These are phyloP conservation scores for Aphelinus atriplicis DNA, from an alignment of 1,140 invertebrate species.

Conservation along the genomic window DNA sequence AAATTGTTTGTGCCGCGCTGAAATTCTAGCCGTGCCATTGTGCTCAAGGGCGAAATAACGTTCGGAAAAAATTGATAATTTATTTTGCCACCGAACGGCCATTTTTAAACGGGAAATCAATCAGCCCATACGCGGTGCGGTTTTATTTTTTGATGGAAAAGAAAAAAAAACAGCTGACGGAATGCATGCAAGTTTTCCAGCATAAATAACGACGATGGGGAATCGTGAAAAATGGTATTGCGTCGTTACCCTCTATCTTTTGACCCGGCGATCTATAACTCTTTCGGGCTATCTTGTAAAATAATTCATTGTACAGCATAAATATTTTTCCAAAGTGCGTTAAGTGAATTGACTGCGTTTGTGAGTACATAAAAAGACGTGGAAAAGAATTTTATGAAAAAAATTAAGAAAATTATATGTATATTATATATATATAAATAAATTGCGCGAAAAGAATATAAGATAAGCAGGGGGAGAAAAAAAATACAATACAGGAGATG, in stretches of 20 bases:
- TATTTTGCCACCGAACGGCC: no score
- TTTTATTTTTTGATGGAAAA: neutral
- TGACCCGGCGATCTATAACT: slow-evolving; percentile 16
- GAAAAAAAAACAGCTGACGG: neutral
- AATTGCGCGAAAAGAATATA: slow-evolving; percentile 39
- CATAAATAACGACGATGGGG: neutral
- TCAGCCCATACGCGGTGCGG: neutral
- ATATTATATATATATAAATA: slow-evolving; percentile 48
- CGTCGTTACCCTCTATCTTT: slow-evolving; percentile 14
- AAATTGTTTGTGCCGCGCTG: no score
- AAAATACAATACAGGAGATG: neutral
- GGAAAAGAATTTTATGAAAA: slow-evolving; percentile 37
- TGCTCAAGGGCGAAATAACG: no score
- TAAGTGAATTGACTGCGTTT: slow-evolving; percentile 50
- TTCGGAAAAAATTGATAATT: no score
- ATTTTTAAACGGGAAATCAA: neutral
- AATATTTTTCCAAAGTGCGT: slow-evolving; percentile 63
- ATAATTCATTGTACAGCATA: slow-evolving; percentile 59
- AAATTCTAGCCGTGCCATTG: no score
- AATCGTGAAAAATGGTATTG: neutral
- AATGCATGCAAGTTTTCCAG: slow-evolving; percentile 26
- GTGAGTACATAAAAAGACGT: slow-evolving; percentile 17
- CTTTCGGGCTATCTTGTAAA: slow-evolving; percentile 52
- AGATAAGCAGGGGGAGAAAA: slow-evolving; percentile 27
- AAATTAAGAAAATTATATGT: slow-evolving; percentile 43